Percentiles rank a stretch among this genome's conserved stretches.
Evolutionary conservation across 2,797 vertebrate genomes (phyloP).

Genomic region (Eleutherodactylus coqui): DNA sequence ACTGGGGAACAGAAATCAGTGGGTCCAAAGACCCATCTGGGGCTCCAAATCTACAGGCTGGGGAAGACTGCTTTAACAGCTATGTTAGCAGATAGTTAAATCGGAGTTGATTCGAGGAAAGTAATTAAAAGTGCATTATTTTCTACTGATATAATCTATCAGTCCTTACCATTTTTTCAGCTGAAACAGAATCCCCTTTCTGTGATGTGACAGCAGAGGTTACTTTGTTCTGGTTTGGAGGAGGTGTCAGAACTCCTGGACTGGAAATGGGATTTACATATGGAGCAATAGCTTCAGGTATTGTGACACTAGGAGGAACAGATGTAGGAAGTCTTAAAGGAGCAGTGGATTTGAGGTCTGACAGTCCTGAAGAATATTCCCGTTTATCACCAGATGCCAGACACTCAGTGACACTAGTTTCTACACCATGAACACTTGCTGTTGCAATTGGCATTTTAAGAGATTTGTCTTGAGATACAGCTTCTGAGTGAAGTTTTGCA

Average conservation of each 20-base stretch:
- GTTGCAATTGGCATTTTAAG: not conserved
- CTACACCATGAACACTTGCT: not conserved
- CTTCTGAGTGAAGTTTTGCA: not conserved
- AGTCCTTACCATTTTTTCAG: conserved; percentile 7
- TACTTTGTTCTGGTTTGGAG: not conserved
- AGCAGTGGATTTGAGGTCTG: not conserved
- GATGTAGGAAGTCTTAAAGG: conserved; percentile 48
- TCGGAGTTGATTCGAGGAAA: not conserved
- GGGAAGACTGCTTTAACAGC: not conserved
- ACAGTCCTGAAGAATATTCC: not conserved
- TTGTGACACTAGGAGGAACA: conserved; percentile 27
- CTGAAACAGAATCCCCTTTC: not conserved
- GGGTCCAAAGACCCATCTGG: not conserved
- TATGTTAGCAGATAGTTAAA: not conserved
- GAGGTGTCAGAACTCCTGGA: not conserved
- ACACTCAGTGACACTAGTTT: not conserved
- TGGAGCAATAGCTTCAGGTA: not conserved
- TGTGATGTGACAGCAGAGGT: not conserved
- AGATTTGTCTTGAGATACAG: not conserved
- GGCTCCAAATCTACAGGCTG: not conserved
- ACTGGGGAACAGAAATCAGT: not conserved
- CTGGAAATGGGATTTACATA: not conserved
- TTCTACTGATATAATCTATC: not conserved
- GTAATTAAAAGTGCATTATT: not conserved
- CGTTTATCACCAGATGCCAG: not conserved